A percentile compares a stretch with the other conserved stretches of the same genome.
Evolutionary conservation across 1,140 invertebrate genomes (phyloP).

Genomic region (Lepidurus couesii): DNA sequence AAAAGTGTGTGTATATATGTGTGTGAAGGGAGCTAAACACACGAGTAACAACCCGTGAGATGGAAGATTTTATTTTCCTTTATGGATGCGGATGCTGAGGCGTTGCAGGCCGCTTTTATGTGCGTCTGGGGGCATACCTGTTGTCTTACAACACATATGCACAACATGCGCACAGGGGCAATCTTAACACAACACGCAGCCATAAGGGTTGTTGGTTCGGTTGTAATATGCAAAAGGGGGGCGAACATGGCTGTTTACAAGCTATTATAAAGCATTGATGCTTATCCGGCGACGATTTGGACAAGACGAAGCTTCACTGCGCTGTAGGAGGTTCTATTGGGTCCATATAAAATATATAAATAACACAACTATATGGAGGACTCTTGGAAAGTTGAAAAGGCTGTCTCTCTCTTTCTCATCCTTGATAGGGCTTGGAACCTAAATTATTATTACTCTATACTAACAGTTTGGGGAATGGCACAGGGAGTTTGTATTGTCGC

Average conservation of each 20-base stretch:
- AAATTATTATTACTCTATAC: too few species aligned
- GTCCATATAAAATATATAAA: conserved; percentile 16
- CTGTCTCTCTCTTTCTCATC: neutral
- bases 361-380: neutral
- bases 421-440: too few species aligned
- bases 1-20: neutral
- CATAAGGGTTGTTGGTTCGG: neutral
- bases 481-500: neutral
- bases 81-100: neutral
- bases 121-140: conserved; percentile 11
- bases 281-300: conserved; percentile 4
- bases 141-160: neutral
- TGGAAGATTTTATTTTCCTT: neutral
- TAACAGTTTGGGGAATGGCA: neutral
- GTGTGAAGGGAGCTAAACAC: neutral
- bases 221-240: conserved; percentile 18
- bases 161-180: neutral
- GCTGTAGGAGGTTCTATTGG: conserved; percentile 6
- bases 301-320: neutral
- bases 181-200: neutral
- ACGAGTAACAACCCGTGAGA: neutral
- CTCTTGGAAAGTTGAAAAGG: neutral
- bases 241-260: conserved; percentile 13
- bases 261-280: conserved; percentile 3
- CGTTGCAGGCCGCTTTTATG: conserved; percentile 17